A percentile compares a stretch with the other conserved stretches of the same genome.
phyloP scores from a whole-genome alignment of 1,140 invertebrate species.

The Plectrocnemia conspersa region DNA sequence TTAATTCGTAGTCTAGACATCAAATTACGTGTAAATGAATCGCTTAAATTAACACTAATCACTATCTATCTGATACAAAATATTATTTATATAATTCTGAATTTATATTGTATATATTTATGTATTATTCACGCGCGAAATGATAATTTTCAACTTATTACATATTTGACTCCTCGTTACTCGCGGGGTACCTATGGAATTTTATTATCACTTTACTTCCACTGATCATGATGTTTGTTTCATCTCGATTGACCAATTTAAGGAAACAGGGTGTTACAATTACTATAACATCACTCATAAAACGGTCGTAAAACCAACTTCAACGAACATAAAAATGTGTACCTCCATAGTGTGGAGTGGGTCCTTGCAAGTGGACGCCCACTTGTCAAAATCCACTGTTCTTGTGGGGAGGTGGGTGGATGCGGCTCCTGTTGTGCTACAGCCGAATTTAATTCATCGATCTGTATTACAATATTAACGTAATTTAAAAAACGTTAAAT shows the following conservation, averaged over 20 bases:
- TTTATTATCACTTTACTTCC: conserved; percentile 34
- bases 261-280: conserved; percentile 36
- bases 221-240: conserved; percentile 33
- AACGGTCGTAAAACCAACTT: conserved; percentile 35
- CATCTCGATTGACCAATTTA: conserved; percentile 37
- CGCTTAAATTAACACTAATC: too few relatives aligned
- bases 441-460: conserved; percentile 19
- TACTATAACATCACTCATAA: conserved; percentile 36
- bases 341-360: conserved; percentile 9
- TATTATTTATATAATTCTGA: not conserved
- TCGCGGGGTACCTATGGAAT: conserved; percentile 19
- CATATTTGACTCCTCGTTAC: conserved; percentile 16
- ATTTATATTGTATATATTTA: too few relatives aligned
- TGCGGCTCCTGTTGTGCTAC: conserved; percentile 10
- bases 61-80: not conserved
- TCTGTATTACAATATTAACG: too few relatives aligned
- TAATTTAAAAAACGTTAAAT: too few relatives aligned
- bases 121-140: too few relatives aligned
- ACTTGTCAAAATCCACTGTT: conserved; percentile 16
- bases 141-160: too few relatives aligned
- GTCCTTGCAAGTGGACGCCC: not conserved
- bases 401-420: too few relatives aligned
- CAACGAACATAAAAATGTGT: conserved; percentile 34
- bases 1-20: too few relatives aligned
- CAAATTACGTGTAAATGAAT: too few relatives aligned